Base-by-base conservation (phyloP, 1,140 invertebrate species). In the Drosophila sechellia region DNA sequence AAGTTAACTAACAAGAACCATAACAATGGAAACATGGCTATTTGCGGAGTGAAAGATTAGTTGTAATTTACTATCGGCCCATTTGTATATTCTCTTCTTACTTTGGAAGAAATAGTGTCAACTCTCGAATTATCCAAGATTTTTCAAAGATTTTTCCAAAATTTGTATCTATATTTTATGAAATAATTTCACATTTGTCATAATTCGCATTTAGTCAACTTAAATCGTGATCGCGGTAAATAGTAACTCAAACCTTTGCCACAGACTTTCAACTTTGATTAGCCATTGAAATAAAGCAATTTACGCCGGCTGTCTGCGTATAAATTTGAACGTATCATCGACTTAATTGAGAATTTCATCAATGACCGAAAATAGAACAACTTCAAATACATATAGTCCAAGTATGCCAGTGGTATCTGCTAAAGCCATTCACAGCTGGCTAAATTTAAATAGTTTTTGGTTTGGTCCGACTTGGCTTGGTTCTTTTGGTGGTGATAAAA, bases 321-420 rank as follows among this genome's bases (percentile, higher is more conserved):
- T 64, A 64, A 60, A 64, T 64, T 60, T 22, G 11, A 56, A 45
- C 40, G 40, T 64, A 64, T 57, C 42, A 60, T 45, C 35, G 55
- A 64, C 60, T 64, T 60, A 64, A 60, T 60, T 64, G 55, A 59
- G 60, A 64, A 57, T 64, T 64, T 64, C 60, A 64, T 64, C 60
- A 64, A 64, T 64, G 60, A 25, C 60, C 4, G 39, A 64, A 64
- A 64, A 64, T 64, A 64, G 60, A 56, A 57, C 35, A 56, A 39
- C 31, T 13, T 22, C n/a, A n/a, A 6, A n/a, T 35, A 13, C 17
- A 50, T 12, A 50, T 6, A 35, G 4, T 20, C 25, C 5, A 61
- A 39, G 54, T 63, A 27, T 63, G 54, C 54, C 54, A 63, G 40
- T 59, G 59, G 59, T 63, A 17, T 22, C 55, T 22, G 37, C 54